Conservation (phyloP, 2,113 vertebrate species). For the Pionites leucogaster region DNA sequence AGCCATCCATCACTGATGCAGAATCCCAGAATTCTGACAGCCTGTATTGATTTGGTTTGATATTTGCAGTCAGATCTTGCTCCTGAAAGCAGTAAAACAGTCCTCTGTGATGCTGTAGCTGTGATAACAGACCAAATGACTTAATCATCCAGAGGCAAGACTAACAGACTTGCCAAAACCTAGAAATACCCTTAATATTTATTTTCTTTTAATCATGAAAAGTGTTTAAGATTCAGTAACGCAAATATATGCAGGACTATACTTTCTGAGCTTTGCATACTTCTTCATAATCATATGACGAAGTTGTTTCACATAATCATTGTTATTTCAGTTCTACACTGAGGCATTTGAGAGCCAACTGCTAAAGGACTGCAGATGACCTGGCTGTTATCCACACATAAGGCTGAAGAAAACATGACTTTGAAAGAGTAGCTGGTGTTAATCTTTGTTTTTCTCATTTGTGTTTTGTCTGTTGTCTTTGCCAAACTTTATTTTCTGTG, state of each 20-base stretch:
- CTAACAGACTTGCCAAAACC: not conserved
- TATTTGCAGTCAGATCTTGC: conserved; percentile 14
- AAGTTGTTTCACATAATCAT: not conserved
- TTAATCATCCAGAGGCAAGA: not conserved
- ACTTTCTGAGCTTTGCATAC: not conserved
- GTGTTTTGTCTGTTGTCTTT: not conserved
- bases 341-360: not conserved
- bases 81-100: not conserved
- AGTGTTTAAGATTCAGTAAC: not conserved
- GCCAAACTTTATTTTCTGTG: not conserved
- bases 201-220: not conserved
- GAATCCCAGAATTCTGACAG: conserved; percentile 7
- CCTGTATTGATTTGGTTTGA: conserved; percentile 20
- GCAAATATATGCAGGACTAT: not conserved
- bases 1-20: conserved; percentile 23
- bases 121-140: not conserved
- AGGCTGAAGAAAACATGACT: not conserved
- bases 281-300: not conserved
- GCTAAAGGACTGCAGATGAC: not conserved
- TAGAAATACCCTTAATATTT: not conserved
- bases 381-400: not conserved
- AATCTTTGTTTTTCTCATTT: not conserved
- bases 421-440: not conserved
- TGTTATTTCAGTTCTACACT: not conserved
- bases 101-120: not conserved